Percentiles rank a stretch among this genome's conserved stretches.
Conservation (phyloP, 2,113 vertebrate species). For the Cacatua alba region DNA sequence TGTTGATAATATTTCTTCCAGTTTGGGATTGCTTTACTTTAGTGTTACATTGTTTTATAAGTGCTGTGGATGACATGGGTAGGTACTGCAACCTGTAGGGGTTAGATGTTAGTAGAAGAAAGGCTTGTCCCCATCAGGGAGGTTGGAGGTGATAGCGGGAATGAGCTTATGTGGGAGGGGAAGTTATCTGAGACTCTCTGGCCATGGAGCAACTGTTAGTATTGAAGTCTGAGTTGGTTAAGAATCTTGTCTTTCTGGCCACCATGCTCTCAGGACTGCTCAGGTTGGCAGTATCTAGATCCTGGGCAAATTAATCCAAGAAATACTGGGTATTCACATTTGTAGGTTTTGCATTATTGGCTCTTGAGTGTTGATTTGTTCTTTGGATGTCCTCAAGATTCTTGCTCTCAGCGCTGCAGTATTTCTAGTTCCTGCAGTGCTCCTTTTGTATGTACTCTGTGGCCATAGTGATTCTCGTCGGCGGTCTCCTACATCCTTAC, state of each 20-base stretch:
- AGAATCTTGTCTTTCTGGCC: neutral
- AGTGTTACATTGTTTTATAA: neutral
- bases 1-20: neutral
- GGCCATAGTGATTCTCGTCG: neutral
- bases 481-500: neutral
- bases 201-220: neutral
- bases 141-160: neutral
- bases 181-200: neutral
- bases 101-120: neutral
- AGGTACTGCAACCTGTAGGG: neutral
- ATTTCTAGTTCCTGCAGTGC: neutral
- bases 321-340: neutral
- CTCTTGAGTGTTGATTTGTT: neutral
- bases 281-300: neutral
- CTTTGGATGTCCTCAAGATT: neutral
- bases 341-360: neutral
- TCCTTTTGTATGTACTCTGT: neutral
- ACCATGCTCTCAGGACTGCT: neutral
- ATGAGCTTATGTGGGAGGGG: accelerated
- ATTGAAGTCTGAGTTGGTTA: neutral
- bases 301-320: neutral
- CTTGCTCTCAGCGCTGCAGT: neutral
- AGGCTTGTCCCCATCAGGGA: neutral
- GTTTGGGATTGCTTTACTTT: neutral
- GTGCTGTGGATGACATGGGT: neutral